Evolutionary conservation across 2,888 invertebrate species (phyloP), one percentile per base, ranked within the genome.

Genomic region (Homarus gammarus): DNA sequence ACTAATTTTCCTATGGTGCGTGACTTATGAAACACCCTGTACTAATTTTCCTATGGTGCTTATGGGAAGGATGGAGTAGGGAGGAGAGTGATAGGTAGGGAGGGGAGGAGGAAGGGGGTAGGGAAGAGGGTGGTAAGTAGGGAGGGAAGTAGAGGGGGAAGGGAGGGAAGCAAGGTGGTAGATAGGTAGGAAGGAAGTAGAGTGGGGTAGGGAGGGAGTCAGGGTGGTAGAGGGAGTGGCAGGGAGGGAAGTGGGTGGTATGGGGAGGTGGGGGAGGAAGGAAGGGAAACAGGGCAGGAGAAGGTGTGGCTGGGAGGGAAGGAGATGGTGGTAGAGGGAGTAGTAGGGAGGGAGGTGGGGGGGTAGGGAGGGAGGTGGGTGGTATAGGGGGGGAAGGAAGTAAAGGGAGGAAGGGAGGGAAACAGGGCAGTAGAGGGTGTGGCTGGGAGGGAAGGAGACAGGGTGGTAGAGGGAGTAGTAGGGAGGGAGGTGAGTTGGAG

Each of bases 81-180:
- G 31, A 31, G 82, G 40, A 68, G 27, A 38, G 44, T 61, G 82
- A 64, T 31, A 70, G 64, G n/a, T 72, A 51, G 83, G 51, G 38
- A 84, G 84, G 70, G 27, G 51, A 49, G 49, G 31, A 44, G 49
- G 40, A 22, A 18, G 38, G 40, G 36, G 33, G 64, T 8, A n/a
- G n/a, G n/a, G n/a, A n/a, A 15, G 44, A 40, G 44, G 31, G 68
- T 18, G 27, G 44, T 18, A 44, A 6, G 12, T 3, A 44, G 31
- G 15, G n/a, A 22, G 31, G 77, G 31, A 18, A 18, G 27, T 31
- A n/a, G 77, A 77, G n/a, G n/a, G 22, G 31, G 73, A 31, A 18
- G 10, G 75, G 38, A n/a, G 10, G 22, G 33, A 64, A 64, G 64
- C 18, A 64, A 12, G 15, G 38, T 10, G 15, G 12, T 1, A 64